phyloP scores from a whole-genome alignment of 2,113 vertebrate species.

The Crypturellus undulatus region DNA sequence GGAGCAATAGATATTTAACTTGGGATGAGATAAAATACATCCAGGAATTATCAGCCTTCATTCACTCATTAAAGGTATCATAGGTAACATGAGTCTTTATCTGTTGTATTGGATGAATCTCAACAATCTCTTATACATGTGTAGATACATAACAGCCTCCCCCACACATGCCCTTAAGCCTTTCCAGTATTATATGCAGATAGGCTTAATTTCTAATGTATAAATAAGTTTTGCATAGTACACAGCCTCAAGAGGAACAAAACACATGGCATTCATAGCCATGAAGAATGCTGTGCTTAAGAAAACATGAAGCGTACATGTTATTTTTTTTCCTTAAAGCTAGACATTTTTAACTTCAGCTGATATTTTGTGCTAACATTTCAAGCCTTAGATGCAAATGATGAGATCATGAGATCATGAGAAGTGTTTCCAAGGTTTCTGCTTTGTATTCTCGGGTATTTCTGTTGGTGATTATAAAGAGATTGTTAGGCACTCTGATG shows the following conservation, averaged over 20 bases:
- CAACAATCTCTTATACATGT: neutral
- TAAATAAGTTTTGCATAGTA: neutral
- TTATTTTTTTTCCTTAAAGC: neutral
- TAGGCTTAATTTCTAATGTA: neutral
- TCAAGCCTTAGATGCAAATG: neutral
- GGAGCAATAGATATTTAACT: neutral
- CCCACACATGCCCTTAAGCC: fast-evolving
- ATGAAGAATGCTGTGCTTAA: neutral
- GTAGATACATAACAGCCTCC: too few species aligned
- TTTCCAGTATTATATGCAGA: neutral
- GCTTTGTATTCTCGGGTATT: neutral
- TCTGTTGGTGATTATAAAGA: neutral
- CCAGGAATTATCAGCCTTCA: neutral
- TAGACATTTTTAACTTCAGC: neutral
- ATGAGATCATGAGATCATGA: neutral
- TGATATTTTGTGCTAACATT: neutral
- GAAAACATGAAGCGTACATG: neutral
- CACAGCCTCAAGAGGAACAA: neutral
- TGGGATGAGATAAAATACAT: neutral
- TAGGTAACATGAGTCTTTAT: neutral
- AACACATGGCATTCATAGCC: neutral
- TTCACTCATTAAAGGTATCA: neutral
- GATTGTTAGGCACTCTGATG: neutral
- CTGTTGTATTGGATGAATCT: neutral
- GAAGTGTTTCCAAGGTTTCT: neutral